A percentile compares a stretch with the other conserved stretches of the same genome.
Evolutionary conservation across 2,888 invertebrate species (phyloP).

Genomic region (Mayetiola destructor): DNA sequence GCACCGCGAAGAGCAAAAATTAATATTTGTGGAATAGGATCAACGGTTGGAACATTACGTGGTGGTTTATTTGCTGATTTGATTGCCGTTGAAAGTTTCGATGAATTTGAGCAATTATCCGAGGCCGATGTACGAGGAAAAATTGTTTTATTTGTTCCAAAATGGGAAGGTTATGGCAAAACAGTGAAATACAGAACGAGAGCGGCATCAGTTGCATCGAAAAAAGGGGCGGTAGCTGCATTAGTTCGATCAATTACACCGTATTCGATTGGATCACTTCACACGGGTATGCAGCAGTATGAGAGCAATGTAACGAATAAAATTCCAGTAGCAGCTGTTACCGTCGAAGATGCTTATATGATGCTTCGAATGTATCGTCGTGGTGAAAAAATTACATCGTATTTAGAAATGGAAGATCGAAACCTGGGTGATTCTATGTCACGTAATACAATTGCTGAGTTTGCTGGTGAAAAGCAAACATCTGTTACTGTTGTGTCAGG

Average conservation of each 20-base stretch:
- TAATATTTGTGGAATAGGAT: conserved; percentile 53
- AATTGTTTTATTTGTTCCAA: conserved; percentile 62
- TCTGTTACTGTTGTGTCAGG: conserved; percentile 60
- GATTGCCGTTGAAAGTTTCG: conserved; percentile 55
- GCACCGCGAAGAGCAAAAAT: conserved; percentile 48
- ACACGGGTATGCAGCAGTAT: conserved; percentile 59
- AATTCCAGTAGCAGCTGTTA: conserved; percentile 62
- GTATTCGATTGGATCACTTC: conserved; percentile 61
- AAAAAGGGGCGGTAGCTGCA: conserved; percentile 59
- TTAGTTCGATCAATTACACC: conserved; percentile 62
- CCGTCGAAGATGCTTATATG: conserved; percentile 64
- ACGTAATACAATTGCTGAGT: conserved; percentile 58
- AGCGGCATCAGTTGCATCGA: conserved; percentile 54
- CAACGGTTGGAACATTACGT: conserved; percentile 50
- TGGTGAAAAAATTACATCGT: conserved; percentile 40
- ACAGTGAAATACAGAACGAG: conserved; percentile 49
- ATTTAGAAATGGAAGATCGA: conserved; percentile 50
- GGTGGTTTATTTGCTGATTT: conserved; percentile 60
- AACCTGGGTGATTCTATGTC: conserved; percentile 44
- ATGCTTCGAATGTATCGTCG: conserved; percentile 46
- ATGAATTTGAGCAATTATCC: conserved; percentile 41
- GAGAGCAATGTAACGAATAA: conserved; percentile 38
- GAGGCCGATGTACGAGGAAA: conserved; percentile 44
- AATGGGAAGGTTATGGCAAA: conserved; percentile 47
- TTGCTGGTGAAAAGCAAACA: conserved; percentile 38